Evolutionary conservation across 2,797 vertebrate species (phyloP).

Genomic region (Chrysolophus pictus): DNA sequence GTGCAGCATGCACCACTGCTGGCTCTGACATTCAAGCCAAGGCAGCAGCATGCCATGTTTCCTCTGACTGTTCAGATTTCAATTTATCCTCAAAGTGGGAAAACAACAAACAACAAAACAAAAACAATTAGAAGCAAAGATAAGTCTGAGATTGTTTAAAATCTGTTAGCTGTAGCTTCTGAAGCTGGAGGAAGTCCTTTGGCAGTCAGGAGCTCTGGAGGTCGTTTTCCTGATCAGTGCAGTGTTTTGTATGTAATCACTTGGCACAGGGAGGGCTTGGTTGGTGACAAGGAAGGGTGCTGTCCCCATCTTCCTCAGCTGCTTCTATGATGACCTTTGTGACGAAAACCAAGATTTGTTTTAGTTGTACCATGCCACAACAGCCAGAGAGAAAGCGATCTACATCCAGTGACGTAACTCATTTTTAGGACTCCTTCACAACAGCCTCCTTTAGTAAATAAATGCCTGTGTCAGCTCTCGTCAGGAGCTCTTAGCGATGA

Average conservation of each 20-base stretch:
- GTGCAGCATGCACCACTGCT: not conserved
- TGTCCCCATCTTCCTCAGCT: not conserved
- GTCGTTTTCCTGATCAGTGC: not conserved
- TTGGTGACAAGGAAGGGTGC: slow-evolving; percentile 36
- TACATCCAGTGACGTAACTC: slow-evolving; percentile 49
- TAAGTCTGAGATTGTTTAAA: not conserved
- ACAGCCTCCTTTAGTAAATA: slow-evolving; percentile 65
- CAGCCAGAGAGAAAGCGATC: slow-evolving; percentile 5
- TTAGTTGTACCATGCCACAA: not conserved
- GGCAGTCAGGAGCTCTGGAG: not conserved
- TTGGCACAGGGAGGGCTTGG: not conserved
- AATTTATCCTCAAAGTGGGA: not conserved
- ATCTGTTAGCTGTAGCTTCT: not conserved
- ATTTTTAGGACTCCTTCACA: slow-evolving; percentile 61
- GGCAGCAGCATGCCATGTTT: not conserved
- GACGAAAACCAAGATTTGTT: not conserved
- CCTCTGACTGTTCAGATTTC: not conserved
- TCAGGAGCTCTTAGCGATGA: slow-evolving; percentile 69
- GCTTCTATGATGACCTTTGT: not conserved
- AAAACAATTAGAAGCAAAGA: not conserved
- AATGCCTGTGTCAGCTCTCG: slow-evolving; percentile 66
- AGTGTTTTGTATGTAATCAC: slow-evolving; percentile 27
- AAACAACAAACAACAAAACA: not conserved
- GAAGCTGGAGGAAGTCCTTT: slow-evolving; percentile 7
- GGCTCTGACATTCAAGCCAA: not conserved